Conservation (phyloP, 2,113 vertebrate species). For the Pituophis catenifer region DNA sequence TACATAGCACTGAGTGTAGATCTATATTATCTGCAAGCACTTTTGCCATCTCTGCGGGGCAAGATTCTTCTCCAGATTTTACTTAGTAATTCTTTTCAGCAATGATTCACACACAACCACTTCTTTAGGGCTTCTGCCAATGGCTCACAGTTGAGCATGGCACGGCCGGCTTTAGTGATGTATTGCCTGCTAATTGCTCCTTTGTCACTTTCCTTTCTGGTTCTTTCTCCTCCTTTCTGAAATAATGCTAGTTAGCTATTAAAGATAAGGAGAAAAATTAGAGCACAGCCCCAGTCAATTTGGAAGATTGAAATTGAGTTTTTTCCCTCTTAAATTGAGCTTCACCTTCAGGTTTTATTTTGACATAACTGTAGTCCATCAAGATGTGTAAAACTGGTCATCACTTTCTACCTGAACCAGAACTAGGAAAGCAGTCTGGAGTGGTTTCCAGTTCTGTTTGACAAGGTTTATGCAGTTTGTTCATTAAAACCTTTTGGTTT, state of each 20-base stretch:
- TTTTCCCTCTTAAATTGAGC: not conserved
- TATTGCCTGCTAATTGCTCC: not conserved
- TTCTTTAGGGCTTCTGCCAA: not conserved
- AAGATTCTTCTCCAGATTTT: slow-evolving; percentile 1
- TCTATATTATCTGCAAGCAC: not conserved
- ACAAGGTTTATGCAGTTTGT: not conserved
- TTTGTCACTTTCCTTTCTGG: not conserved
- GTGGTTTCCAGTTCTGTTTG: not conserved
- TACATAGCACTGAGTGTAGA: not conserved
- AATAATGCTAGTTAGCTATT: not conserved
- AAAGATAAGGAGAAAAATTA: not conserved
- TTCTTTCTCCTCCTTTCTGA: not conserved
- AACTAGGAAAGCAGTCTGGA: not conserved
- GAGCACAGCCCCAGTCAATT: not conserved
- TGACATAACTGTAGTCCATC: not conserved
- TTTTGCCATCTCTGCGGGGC: not conserved
- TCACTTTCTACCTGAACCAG: not conserved
- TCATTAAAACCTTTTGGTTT: not conserved
- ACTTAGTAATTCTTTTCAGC: not conserved
- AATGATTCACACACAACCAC: not conserved
- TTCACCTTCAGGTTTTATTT: not conserved
- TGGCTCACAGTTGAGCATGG: too few species aligned
- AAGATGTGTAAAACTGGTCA: not conserved
- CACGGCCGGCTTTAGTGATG: not conserved
- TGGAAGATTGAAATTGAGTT: not conserved